phyloP scores from a whole-genome alignment of 2,113 vertebrate species.

The Terrapene triunguis region DNA sequence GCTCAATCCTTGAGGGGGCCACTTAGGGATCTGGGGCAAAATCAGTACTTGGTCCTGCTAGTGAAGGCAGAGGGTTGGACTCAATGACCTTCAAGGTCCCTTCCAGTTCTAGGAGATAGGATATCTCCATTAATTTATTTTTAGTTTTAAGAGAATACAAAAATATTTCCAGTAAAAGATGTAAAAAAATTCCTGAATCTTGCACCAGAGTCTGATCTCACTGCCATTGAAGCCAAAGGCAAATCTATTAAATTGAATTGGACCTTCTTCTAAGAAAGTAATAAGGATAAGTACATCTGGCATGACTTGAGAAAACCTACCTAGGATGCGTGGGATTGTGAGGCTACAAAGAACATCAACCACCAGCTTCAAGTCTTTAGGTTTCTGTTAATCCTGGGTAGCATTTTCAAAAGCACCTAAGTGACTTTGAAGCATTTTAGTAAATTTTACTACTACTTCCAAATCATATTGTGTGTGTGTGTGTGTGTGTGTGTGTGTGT shows the following conservation, averaged over 20 bases:
- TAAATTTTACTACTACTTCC: constrained; percentile 38
- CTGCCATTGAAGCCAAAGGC: neutral
- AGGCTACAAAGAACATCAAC: neutral
- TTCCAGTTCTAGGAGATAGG: no score
- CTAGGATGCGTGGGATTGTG: constrained; percentile 4
- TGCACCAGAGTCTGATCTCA: neutral
- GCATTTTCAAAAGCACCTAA: constrained; percentile 31
- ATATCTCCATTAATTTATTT: neutral
- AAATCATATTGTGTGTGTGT: neutral
- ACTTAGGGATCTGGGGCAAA: no score
- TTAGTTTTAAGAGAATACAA: neutral
- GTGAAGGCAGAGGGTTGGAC: no score
- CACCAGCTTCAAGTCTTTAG: constrained; percentile 5
- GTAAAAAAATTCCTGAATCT: constrained; percentile 11
- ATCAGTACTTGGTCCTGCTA: no score
- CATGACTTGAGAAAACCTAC: constrained; percentile 6
- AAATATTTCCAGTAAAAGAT: neutral
- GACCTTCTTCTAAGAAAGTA: neutral
- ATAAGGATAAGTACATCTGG: neutral
- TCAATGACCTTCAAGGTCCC: no score
- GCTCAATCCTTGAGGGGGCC: no score
- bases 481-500: neutral
- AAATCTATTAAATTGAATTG: neutral
- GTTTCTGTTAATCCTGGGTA: constrained; percentile 24
- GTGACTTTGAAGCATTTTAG: constrained; percentile 45